Conservation (phyloP, 1,140 invertebrate species). For the Drosophila malerkotliana region DNA sequence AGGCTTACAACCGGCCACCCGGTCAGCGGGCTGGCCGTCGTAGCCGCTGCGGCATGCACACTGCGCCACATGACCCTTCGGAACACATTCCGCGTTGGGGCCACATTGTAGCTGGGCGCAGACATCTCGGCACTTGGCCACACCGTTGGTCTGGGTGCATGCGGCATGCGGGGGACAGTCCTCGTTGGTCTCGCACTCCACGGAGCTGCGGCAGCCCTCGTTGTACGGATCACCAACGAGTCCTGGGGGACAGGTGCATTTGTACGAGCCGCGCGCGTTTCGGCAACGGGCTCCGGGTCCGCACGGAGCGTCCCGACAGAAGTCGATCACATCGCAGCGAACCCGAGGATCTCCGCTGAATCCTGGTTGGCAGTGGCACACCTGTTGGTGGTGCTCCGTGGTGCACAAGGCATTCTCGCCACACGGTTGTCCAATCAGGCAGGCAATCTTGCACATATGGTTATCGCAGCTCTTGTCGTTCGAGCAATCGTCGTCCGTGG, state of each 20-base stretch:
- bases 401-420: constrained; percentile 93
- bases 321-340: constrained; percentile 91
- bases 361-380: constrained; percentile 93
- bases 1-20: constrained; percentile 90
- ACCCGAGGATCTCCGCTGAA: constrained; percentile 90
- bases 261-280: constrained; percentile 92
- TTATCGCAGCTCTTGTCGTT: constrained; percentile 92
- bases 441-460: constrained; percentile 93
- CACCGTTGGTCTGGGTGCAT: constrained; percentile 88
- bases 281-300: constrained; percentile 92
- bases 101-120: constrained; percentile 91
- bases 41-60: constrained; percentile 92
- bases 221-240: constrained; percentile 93
- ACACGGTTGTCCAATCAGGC: constrained; percentile 91
- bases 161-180: constrained; percentile 92
- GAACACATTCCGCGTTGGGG: constrained; percentile 91
- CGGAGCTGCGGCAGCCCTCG: constrained; percentile 90
- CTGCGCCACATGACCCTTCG: constrained; percentile 88
- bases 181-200: constrained; percentile 90
- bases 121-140: constrained; percentile 91
- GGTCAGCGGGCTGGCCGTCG: constrained; percentile 89
- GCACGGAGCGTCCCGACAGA: constrained; percentile 91
- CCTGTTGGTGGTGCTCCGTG: constrained; percentile 89
- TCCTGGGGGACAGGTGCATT: constrained; percentile 90
- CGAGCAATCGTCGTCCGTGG: constrained; percentile 88